phyloP scores from a whole-genome alignment of 2,113 vertebrate genomes.

The Eretmochelys imbricata region DNA sequence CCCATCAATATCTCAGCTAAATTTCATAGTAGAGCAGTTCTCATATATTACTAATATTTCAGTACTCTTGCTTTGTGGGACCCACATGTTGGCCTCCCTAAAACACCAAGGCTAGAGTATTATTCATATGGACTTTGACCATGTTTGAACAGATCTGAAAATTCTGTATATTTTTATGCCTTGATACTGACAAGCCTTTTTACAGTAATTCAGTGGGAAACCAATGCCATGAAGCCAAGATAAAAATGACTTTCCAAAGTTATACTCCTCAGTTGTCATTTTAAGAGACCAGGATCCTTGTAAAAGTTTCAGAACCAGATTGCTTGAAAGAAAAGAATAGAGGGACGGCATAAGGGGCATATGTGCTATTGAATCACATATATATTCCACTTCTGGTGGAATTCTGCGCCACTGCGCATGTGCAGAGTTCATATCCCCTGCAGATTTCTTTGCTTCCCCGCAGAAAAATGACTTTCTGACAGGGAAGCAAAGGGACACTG shows the following conservation, averaged over 20 bases:
- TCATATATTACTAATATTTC: slow-evolving; percentile 26
- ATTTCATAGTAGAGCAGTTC: neutral
- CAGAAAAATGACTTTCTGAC: no score
- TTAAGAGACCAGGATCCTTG: neutral
- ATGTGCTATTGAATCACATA: rapidly evolving
- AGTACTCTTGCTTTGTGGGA: neutral
- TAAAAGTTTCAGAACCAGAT: neutral
- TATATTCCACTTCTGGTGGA: no score
- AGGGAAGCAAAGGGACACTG: no score
- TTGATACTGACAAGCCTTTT: slow-evolving; percentile 55
- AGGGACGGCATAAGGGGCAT: rapidly evolving
- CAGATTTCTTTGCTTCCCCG: no score
- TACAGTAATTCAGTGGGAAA: slow-evolving; percentile 60
- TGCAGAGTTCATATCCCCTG: no score
- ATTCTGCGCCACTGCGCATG: no score
- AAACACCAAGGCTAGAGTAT: slow-evolving; percentile 47
- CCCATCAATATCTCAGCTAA: neutral
- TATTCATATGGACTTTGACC: slow-evolving; percentile 65
- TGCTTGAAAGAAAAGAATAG: neutral
- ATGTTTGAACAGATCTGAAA: slow-evolving; percentile 32
- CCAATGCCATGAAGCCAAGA: slow-evolving; percentile 10
- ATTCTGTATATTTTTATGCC: slow-evolving; percentile 59
- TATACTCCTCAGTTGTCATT: neutral
- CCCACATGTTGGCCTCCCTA: slow-evolving; percentile 61
- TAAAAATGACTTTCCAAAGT: slow-evolving; percentile 66